phyloP scores from a whole-genome alignment of 2,113 vertebrate genomes.

The Actenoides lindsayi region DNA sequence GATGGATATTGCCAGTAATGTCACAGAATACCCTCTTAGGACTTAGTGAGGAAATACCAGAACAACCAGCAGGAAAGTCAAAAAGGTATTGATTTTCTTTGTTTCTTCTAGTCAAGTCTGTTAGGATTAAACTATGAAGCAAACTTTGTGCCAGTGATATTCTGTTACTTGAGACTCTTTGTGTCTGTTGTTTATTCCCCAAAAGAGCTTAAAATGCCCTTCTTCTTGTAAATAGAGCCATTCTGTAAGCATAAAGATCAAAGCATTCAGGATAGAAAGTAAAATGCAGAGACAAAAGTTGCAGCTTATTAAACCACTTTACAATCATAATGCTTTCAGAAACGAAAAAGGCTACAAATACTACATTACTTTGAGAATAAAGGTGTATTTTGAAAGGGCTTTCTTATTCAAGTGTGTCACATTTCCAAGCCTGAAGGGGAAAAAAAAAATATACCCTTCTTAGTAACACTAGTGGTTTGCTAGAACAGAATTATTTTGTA shows the following conservation, averaged over 20 bases:
- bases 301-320: background rate
- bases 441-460: background rate
- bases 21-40: constrained; percentile 69
- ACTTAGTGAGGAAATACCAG: constrained; percentile 58
- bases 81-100: constrained; percentile 74
- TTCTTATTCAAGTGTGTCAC: background rate
- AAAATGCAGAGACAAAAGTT: background rate
- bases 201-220: background rate
- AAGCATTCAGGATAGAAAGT: background rate
- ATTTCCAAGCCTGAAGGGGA: background rate
- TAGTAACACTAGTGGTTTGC: background rate
- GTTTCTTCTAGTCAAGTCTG: background rate
- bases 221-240: background rate
- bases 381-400: background rate
- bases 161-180: background rate
- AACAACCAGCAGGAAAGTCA: constrained; percentile 52
- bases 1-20: constrained; percentile 71
- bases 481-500: background rate
- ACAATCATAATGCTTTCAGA: background rate
- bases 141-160: background rate
- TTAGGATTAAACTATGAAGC: background rate
- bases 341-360: background rate
- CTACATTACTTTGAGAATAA: background rate
- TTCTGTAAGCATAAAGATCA: background rate
- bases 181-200: background rate